Percentiles rank a stretch among this genome's conserved stretches.
Conservation (phyloP, 2,113 vertebrate genomes). For the Turnix velox region DNA sequence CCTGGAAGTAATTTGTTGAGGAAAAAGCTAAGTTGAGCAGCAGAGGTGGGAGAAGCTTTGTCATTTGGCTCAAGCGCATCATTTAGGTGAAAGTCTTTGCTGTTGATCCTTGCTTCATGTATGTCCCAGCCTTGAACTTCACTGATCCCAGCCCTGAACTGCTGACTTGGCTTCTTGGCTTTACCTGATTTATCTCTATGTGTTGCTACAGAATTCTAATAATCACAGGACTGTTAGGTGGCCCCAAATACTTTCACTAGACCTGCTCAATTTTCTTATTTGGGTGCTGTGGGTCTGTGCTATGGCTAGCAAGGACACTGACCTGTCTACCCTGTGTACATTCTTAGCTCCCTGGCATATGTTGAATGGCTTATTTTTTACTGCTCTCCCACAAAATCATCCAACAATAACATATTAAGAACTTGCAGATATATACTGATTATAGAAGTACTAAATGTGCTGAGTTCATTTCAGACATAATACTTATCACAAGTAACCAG, state of each 20-base stretch:
- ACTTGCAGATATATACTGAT: background rate
- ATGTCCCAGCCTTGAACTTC: too few species aligned
- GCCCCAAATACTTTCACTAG: background rate
- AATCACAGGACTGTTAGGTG: background rate
- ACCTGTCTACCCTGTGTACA: background rate
- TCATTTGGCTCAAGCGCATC: background rate
- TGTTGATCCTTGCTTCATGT: background rate
- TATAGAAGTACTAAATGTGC: background rate
- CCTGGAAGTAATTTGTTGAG: background rate
- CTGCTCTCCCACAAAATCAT: background rate
- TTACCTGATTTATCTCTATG: background rate
- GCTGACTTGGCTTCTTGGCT: background rate
- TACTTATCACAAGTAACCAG: background rate
- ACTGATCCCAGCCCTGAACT: too few species aligned
- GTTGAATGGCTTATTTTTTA: background rate
- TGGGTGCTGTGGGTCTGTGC: background rate
- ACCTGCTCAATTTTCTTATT: accelerated
- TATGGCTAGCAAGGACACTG: background rate
- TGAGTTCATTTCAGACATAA: background rate
- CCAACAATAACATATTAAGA: background rate
- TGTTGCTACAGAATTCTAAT: background rate
- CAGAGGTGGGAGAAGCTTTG: background rate
- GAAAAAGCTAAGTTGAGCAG: background rate
- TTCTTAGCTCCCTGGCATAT: background rate
- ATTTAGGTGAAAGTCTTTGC: background rate